Evolutionary conservation across 2,113 vertebrate genomes (phyloP).

Genomic region (Chroicocephalus ridibundus): DNA sequence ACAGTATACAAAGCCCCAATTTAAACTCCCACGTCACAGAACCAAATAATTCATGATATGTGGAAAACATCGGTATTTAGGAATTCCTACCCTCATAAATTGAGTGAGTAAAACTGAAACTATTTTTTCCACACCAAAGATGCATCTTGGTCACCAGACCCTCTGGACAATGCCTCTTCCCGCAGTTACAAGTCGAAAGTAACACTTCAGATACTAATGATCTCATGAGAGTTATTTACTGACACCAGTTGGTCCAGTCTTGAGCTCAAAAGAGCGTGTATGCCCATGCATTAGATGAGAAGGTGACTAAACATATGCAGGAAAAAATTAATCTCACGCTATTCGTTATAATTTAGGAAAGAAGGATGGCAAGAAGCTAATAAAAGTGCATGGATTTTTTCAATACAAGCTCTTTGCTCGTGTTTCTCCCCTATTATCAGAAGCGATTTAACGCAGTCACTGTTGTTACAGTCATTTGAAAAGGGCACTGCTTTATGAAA

Average conservation of each 20-base stretch:
- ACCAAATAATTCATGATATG: neutral
- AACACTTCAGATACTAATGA: neutral
- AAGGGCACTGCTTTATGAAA: conserved; percentile 49
- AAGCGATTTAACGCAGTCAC: neutral
- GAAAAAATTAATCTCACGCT: neutral
- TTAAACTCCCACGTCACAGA: neutral
- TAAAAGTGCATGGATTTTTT: neutral
- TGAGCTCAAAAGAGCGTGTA: neutral
- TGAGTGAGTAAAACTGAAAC: neutral
- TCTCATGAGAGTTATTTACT: neutral
- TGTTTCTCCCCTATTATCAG: neutral
- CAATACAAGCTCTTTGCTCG: neutral
- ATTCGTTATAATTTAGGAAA: neutral
- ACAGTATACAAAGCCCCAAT: neutral
- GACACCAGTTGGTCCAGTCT: neutral
- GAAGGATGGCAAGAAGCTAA: neutral
- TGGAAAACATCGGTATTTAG: neutral
- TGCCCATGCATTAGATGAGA: neutral
- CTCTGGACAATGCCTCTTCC: neutral
- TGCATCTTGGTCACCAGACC: neutral
- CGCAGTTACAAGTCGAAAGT: neutral
- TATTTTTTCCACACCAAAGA: neutral
- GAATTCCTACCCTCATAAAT: neutral
- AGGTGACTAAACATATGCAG: neutral
- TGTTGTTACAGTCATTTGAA: conserved; percentile 11